Evolutionary conservation across 1,140 invertebrate species (phyloP), one percentile per base, ranked within the genome.

Genomic region (Colletes latitarsis): DNA sequence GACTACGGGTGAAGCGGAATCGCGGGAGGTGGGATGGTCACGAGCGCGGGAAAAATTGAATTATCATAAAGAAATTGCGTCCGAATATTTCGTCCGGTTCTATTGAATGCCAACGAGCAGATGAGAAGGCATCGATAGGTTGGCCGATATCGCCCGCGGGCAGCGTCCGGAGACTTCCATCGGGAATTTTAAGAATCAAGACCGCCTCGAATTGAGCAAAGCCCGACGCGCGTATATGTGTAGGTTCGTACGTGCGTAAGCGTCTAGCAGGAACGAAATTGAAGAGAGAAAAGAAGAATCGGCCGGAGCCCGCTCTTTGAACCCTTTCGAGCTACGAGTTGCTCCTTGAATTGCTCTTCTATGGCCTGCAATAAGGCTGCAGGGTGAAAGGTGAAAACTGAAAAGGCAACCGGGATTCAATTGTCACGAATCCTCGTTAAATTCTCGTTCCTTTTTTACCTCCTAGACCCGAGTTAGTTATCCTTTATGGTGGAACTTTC

Each of bases 31-130:
- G 30, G 15, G 46, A 60, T 60, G 68, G 67, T 57, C 55, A 60
- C 19, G 53, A 57, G 53, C 82, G 41, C 64, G 60, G 77, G 80
- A 87, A 84, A 88, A 88, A 88, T 88, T 84, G 88, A 89, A 89
- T 89, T 89, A 89, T 89, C 88, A 89, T 89, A 89, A 88, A 88
- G 88, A 83, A 89, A 89, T 89, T 89, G 88, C 76, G 74, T 74
- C 81, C 84, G 81, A 88, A 86, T 88, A 89, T 89, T 89, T 83
- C 81, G 84, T 82, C 81, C 85, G 77, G 77, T 79, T 83, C 82
- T 78, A 86, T 86, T 77, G 83, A 88, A 88, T 86, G 83, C 87
- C 85, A 76, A 83, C 78, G 87, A 88, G 85, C 77, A 88, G 84
- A 88, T 82, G 88, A 84, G 83, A 85, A 85, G 63, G 80, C 72